phyloP scores from a whole-genome alignment of 2,888 invertebrate genomes.

The Eurytoma adleriae region DNA sequence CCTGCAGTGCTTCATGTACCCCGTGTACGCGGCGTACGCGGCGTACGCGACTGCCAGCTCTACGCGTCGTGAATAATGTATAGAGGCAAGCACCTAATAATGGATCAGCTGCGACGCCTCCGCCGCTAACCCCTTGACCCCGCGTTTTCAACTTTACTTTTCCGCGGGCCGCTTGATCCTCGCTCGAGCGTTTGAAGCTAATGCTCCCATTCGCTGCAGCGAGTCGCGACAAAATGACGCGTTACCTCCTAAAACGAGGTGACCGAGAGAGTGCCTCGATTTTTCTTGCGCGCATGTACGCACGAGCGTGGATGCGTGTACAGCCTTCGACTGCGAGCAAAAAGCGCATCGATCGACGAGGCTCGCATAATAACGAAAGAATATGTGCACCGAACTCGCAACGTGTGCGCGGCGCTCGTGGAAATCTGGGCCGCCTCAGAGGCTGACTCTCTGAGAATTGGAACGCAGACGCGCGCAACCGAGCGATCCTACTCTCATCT shows the following conservation, averaged over 20 bases:
- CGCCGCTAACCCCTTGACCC: constrained; percentile 38
- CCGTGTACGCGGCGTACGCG: background rate
- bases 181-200: background rate
- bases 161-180: background rate
- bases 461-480: constrained; percentile 9
- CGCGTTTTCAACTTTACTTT: background rate
- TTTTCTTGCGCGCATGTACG: background rate
- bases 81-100: constrained; percentile 31
- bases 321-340: background rate
- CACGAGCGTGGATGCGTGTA: background rate
- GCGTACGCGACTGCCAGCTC: background rate
- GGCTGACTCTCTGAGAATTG: constrained; percentile 13
- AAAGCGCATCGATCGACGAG: constrained; percentile 3
- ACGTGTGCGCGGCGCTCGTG: background rate
- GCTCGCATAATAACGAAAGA: background rate
- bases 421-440: constrained; percentile 15
- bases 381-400: background rate
- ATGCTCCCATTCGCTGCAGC: background rate
- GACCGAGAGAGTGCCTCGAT: background rate
- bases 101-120: constrained; percentile 14
- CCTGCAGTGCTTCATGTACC: background rate
- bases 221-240: background rate
- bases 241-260: too few relatives aligned
- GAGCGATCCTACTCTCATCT: background rate
- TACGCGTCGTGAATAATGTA: constrained; percentile 34